A percentile compares a stretch with the other conserved stretches of the same genome.
Conservation (phyloP, 2,113 vertebrate genomes). For the Channa argus region DNA sequence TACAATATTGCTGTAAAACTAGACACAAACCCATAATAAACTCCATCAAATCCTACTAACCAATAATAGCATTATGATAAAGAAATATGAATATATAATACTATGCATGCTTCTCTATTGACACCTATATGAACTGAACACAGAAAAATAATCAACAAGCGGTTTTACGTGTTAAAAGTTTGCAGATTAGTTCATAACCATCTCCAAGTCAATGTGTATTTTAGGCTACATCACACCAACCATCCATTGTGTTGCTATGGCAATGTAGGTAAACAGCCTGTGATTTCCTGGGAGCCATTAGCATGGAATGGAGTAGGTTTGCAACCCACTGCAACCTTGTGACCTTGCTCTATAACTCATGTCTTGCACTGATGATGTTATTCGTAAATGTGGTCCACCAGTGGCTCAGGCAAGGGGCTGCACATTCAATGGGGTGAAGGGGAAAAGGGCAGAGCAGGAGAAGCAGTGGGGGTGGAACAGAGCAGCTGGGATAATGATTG, state of each 20-base stretch:
- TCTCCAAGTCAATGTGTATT: slow-evolving; percentile 12
- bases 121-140: slow-evolving; percentile 23
- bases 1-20: slow-evolving; percentile 34
- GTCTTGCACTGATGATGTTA: slow-evolving; percentile 87
- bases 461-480: slow-evolving; percentile 40
- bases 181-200: slow-evolving; percentile 33
- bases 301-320: slow-evolving; percentile 80
- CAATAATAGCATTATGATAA: slow-evolving; percentile 5
- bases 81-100: slow-evolving; percentile 4
- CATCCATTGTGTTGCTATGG: slow-evolving; percentile 64
- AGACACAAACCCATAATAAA: slow-evolving; percentile 40
- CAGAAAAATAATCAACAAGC: slow-evolving; percentile 13
- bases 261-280: slow-evolving; percentile 69
- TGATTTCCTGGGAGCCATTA: slow-evolving; percentile 85
- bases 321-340: slow-evolving; percentile 76
- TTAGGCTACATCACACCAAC: slow-evolving; percentile 41
- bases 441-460: slow-evolving; percentile 38
- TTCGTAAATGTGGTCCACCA: slow-evolving; percentile 81
- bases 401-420: slow-evolving; percentile 61
- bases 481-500: slow-evolving; percentile 65
- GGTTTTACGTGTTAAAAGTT: not conserved
- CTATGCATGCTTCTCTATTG: slow-evolving; percentile 4
- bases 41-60: slow-evolving; percentile 26
- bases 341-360: slow-evolving; percentile 83
- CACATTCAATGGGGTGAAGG: slow-evolving; percentile 46